phyloP scores from a whole-genome alignment of 2,113 vertebrate species.

The Grantiella picta region DNA sequence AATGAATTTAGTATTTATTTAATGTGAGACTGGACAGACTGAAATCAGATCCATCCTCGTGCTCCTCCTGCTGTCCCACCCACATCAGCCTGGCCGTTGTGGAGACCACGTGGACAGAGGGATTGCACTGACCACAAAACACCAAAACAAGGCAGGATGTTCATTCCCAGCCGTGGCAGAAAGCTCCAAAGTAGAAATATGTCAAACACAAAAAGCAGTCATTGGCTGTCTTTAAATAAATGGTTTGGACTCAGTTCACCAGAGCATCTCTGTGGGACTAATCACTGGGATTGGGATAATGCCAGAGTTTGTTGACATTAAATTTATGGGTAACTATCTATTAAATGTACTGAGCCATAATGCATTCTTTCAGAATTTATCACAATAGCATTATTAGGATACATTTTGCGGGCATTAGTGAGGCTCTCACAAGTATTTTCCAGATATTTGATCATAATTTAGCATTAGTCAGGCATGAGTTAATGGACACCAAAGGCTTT shows the following conservation, averaged over 20 bases:
- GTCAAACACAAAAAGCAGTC: neutral
- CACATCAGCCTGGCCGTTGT: neutral
- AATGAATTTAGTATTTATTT: neutral
- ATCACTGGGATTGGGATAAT: neutral
- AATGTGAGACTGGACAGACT: neutral
- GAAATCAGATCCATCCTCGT: neutral
- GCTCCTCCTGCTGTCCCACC: neutral
- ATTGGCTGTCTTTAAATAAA: neutral
- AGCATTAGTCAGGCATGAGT: slow-evolving; percentile 60
- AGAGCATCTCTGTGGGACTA: neutral
- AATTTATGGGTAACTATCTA: neutral
- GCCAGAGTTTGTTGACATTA: slow-evolving; percentile 9
- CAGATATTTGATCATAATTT: slow-evolving; percentile 62
- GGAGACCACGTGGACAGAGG: neutral
- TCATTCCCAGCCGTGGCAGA: neutral
- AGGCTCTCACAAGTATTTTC: slow-evolving; percentile 57
- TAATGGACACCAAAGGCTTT: slow-evolving; percentile 61
- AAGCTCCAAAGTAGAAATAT: neutral
- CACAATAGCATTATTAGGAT: slow-evolving; percentile 51
- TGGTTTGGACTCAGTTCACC: neutral
- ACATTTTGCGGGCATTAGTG: slow-evolving; percentile 53
- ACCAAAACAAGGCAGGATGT: neutral
- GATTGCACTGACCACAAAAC: neutral
- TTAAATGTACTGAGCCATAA: neutral
- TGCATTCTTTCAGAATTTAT: slow-evolving; percentile 63